Base-by-base conservation (phyloP, 2,113 vertebrate genomes). In the Sarotherodon lohbergeri region DNA sequence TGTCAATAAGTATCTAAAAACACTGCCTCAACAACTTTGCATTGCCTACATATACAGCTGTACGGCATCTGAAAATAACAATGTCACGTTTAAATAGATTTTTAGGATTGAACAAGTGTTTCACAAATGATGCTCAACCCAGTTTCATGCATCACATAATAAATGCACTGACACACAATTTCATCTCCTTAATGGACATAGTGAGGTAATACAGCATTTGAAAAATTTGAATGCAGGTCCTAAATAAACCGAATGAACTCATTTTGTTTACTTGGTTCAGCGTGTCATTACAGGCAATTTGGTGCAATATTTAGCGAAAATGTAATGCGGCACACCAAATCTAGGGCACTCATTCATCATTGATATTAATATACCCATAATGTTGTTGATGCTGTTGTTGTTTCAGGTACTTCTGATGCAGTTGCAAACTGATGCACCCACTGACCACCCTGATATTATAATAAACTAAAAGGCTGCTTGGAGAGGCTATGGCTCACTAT, bases 381-480 rank as follows among this genome's bases (percentile, higher is more conserved):
- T 5, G 24, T 32, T 76, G 17, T 76, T 19, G 71, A 48, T 48
- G 46, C 27, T 78, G 46, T 52, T 78, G 9, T 78, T 13, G 46
- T 78, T 78, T 78, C 46, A 78, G 73, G 73, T 78, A 78, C 43
- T 17, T 48, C 4, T 19, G 43, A 76, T 76, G 43, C 16, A 78
- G 48, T 29, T 78, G 16, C 73, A 52, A 78, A 32, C 27, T 32
- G 27, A 78, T 50, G 46, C 46, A 32, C 27, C 46, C 48, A 32
- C 46, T 34, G 27, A 78, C 46, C 73, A 78, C 85, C 71, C 80
- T 83, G 43, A 80, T 63, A 22, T 88, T 90, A 24, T 84, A 55
- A 90, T 54, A 91, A 84, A 52, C 82, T 84, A 19, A 50, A 50
- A 22, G 76, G 78, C 88, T 89, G 80, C 85, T 85, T 79, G n/a